Percentiles rank a stretch among this genome's conserved stretches.
These are phyloP conservation scores for Acanthoscelides obtectus DNA, from an alignment of 2,888 invertebrate species.

Conservation along the genomic window DNA sequence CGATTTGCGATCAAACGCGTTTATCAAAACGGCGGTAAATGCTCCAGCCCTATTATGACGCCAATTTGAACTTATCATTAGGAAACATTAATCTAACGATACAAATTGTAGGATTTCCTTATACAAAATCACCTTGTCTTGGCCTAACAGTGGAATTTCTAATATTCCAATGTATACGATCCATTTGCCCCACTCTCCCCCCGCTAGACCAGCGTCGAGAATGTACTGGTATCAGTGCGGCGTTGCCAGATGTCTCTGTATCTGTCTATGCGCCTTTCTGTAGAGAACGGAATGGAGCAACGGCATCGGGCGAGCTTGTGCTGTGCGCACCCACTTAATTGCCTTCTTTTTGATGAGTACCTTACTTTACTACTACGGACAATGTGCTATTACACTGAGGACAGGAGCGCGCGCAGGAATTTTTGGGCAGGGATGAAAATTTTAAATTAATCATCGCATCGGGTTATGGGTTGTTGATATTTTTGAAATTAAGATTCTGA, in stretches of 20 bases:
- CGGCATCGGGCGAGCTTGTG: neutral
- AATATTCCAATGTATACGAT: neutral
- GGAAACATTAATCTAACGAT: too few relatives aligned
- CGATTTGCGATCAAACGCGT: too few relatives aligned
- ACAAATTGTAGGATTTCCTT: too few relatives aligned
- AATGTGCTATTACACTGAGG: neutral
- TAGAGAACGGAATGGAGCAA: constrained; percentile 3
- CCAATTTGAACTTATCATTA: too few relatives aligned
- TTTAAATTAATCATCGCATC: too few relatives aligned
- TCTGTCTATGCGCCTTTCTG: constrained; percentile 2
- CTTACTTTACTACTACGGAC: constrained; percentile 15
- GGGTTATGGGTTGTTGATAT: too few relatives aligned
- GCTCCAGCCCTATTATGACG: too few relatives aligned
- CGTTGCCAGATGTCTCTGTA: constrained; percentile 10
- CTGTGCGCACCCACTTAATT: constrained; percentile 23
- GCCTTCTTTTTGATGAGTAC: constrained; percentile 27
- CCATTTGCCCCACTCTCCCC: constrained; percentile 7
- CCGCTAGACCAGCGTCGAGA: constrained; percentile 2
- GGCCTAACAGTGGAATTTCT: too few relatives aligned
- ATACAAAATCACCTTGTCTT: too few relatives aligned
- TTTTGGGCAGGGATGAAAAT: neutral
- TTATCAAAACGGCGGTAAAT: too few relatives aligned
- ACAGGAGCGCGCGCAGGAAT: neutral
- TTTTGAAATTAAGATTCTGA: too few relatives aligned
- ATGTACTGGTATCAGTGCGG: constrained; percentile 1